Conservation (phyloP, 1,140 invertebrate species). For the Drosophila lowei region DNA sequence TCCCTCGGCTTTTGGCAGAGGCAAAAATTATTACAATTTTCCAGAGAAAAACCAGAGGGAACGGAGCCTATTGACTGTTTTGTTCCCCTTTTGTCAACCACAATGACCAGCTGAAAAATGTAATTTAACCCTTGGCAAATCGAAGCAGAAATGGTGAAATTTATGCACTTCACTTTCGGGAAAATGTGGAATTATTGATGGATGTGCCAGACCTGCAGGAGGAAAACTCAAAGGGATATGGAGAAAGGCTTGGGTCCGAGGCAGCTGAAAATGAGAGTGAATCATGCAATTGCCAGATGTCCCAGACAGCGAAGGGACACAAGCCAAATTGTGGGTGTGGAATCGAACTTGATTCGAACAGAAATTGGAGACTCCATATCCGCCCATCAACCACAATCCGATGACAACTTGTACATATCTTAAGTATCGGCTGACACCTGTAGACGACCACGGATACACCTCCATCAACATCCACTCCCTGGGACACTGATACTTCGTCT, state of each 20-base stretch:
- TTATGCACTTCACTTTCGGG: slow-evolving; percentile 64
- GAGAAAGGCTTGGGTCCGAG: slow-evolving; percentile 30
- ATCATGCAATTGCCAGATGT: slow-evolving; percentile 47
- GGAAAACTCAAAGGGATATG: not conserved
- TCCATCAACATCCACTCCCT: slow-evolving; percentile 7
- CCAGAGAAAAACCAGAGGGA: slow-evolving; percentile 37
- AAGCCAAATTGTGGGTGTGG: slow-evolving; percentile 31
- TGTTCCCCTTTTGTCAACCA: slow-evolving; percentile 42
- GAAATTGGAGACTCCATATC: slow-evolving; percentile 61
- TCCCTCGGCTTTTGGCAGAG: not conserved
- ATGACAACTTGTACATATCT: slow-evolving; percentile 41
- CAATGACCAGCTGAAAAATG: slow-evolving; percentile 72
- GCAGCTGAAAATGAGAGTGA: slow-evolving; percentile 41
- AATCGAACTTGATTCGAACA: slow-evolving; percentile 22
- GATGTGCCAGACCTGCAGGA: slow-evolving; percentile 47
- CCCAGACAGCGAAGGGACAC: slow-evolving; percentile 15
- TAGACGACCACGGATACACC: slow-evolving; percentile 23
- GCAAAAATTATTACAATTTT: slow-evolving; percentile 50
- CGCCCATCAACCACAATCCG: slow-evolving; percentile 54
- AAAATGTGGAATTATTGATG: slow-evolving; percentile 60
- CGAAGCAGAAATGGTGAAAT: slow-evolving; percentile 36
- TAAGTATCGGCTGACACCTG: slow-evolving; percentile 66
- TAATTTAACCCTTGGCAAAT: slow-evolving; percentile 51
- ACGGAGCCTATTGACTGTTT: slow-evolving; percentile 22
- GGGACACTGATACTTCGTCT: slow-evolving; percentile 54